phyloP scores from a whole-genome alignment of 2,113 vertebrate species.

The Lagopus leucura region DNA sequence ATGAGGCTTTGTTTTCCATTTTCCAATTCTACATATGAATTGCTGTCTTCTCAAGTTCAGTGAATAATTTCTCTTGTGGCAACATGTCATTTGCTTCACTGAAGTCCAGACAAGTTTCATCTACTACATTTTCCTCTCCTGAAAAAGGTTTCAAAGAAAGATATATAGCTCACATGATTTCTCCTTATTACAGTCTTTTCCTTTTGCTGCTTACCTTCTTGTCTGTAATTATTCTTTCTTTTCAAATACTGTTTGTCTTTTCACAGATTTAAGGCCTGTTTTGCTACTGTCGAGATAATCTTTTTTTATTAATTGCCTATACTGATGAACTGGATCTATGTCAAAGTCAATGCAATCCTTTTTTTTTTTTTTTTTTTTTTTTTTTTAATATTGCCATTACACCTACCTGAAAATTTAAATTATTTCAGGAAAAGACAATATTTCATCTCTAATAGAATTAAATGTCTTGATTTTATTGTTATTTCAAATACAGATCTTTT shows the following conservation, averaged over 20 bases:
- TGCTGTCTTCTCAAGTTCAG: slow-evolving; percentile 38
- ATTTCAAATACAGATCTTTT: not conserved
- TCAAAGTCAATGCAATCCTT: not conserved
- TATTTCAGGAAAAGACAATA: not conserved
- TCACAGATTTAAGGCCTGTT: not conserved
- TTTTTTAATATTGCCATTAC: not conserved
- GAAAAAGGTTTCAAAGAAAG: slow-evolving; percentile 10
- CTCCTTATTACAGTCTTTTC: not conserved
- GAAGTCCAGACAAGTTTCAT: slow-evolving; percentile 39
- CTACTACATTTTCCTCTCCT: not conserved
- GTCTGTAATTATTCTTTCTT: not conserved
- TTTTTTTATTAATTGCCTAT: not conserved
- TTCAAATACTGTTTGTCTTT: not conserved
- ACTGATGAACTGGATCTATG: not conserved
- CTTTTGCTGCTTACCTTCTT: not conserved
- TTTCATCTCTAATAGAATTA: not conserved
- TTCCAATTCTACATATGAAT: slow-evolving; percentile 30
- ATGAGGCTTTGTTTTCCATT: not conserved
- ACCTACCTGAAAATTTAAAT: not conserved
- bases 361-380: too few species aligned
- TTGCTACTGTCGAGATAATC: not conserved
- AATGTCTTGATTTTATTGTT: not conserved
- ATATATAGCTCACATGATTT: not conserved
- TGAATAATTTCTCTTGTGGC: slow-evolving; percentile 57
- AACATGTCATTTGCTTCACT: slow-evolving; percentile 57